Percentiles rank a stretch among this genome's conserved stretches.
These are phyloP conservation scores for Prunella fulvescens DNA, from an alignment of 2,113 vertebrate species.

Conservation along the genomic window DNA sequence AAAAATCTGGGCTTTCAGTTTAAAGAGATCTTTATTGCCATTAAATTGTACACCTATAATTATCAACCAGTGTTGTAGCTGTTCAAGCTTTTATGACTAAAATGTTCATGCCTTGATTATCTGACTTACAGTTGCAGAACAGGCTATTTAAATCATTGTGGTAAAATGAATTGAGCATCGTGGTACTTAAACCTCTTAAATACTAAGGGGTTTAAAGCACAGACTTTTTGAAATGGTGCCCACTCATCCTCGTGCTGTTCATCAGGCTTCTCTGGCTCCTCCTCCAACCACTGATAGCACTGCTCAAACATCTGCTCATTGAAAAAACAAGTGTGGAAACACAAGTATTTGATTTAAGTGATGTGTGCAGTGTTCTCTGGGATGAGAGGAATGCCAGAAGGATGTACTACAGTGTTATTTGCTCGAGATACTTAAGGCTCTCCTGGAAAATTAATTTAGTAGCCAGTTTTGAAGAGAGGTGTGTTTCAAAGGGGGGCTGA, in stretches of 20 bases:
- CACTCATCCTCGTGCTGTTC: background rate
- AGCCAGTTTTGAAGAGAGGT: background rate
- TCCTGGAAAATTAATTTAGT: background rate
- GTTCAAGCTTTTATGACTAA: background rate
- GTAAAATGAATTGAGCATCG: background rate
- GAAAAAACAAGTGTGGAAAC: background rate
- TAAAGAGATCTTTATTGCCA: background rate
- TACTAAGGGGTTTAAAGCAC: background rate
- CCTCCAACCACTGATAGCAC: background rate
- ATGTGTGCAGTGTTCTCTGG: background rate
- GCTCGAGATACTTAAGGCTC: background rate
- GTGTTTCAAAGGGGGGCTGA: background rate
- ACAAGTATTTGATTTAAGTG: background rate
- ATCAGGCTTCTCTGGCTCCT: background rate
- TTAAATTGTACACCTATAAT: background rate
- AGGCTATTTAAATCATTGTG: background rate
- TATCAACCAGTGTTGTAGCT: background rate
- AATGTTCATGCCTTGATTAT: background rate
- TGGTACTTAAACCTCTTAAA: conserved; percentile 19
- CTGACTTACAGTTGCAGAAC: background rate
- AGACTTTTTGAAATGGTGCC: background rate
- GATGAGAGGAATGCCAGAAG: background rate
- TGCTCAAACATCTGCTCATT: background rate
- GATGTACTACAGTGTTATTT: background rate
- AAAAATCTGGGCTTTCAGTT: background rate